Conservation (phyloP, 1,140 invertebrate species). For the Hyles euphorbiae region DNA sequence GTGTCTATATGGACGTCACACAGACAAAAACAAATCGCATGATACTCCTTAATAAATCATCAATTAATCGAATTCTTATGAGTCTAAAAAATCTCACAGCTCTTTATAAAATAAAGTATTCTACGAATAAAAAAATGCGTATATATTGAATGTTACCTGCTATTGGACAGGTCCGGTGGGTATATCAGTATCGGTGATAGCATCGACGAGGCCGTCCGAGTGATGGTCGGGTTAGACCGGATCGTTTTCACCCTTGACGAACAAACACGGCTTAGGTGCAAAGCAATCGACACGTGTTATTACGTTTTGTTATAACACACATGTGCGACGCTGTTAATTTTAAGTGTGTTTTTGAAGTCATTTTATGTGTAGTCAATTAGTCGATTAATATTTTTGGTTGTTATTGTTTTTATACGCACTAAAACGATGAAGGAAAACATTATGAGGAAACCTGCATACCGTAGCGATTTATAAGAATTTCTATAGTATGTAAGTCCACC, state of each 20-base stretch:
- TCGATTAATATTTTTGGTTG: background rate
- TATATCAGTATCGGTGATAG: constrained; percentile 86
- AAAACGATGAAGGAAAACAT: too few species aligned
- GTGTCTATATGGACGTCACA: too few species aligned
- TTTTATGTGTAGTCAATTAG: background rate
- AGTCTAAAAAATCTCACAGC: too few species aligned
- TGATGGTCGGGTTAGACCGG: constrained; percentile 74
- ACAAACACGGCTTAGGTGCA: constrained; percentile 62
- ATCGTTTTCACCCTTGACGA: constrained; percentile 67
- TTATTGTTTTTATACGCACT: background rate
- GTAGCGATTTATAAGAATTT: too few species aligned
- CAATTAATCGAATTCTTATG: too few species aligned
- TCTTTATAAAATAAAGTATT: constrained; percentile 24
- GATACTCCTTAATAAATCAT: too few species aligned
- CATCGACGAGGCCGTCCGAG: constrained; percentile 78
- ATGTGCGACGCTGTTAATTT: background rate
- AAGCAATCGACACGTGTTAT: constrained; percentile 38
- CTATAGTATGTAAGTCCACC: too few species aligned
- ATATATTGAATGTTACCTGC: constrained; percentile 78
- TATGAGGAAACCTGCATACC: too few species aligned
- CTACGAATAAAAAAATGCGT: constrained; percentile 18
- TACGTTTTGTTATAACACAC: constrained; percentile 16
- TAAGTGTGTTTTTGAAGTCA: background rate
- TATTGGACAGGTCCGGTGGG: constrained; percentile 80
- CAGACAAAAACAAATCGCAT: too few species aligned